A percentile compares a stretch with the other conserved stretches of the same genome.
phyloP scores from a whole-genome alignment of 2,888 invertebrate genomes.

The Amblyjoppa proteus region DNA sequence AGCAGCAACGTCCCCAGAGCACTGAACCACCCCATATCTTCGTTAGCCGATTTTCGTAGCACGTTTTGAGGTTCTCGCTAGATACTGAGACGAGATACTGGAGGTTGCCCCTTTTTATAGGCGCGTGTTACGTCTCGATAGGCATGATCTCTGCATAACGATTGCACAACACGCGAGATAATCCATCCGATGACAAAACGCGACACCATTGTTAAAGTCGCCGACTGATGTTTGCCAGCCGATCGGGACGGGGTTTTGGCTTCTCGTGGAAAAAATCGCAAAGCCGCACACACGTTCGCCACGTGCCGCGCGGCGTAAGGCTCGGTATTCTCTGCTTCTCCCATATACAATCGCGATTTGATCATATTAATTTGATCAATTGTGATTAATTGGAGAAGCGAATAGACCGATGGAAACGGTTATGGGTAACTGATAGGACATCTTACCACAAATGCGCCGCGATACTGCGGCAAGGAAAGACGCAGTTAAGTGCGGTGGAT shows the following conservation, averaged over 20 bases:
- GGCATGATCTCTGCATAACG: conserved; percentile 49
- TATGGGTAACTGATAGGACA: too few species aligned
- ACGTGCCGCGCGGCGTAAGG: background rate
- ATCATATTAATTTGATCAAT: conserved; percentile 15
- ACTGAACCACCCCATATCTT: conserved; percentile 72
- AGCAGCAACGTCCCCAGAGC: conserved; percentile 73
- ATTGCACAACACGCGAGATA: conserved; percentile 63
- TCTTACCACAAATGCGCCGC: conserved; percentile 46
- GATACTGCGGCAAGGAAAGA: conserved; percentile 29
- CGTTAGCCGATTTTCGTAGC: conserved; percentile 14
- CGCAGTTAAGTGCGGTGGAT: conserved; percentile 33
- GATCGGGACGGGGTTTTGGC: conserved; percentile 56
- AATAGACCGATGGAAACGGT: conserved; percentile 40
- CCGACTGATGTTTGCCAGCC: conserved; percentile 36
- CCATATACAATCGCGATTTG: conserved; percentile 16
- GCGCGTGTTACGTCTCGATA: conserved; percentile 53
- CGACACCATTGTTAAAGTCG: conserved; percentile 55
- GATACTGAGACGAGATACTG: conserved; percentile 54
- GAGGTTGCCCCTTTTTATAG: conserved; percentile 69
- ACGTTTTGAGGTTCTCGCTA: conserved; percentile 44
- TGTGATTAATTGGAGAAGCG: conserved; percentile 37
- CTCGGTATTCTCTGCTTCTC: conserved; percentile 35
- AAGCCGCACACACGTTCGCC: background rate
- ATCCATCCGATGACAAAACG: conserved; percentile 54
- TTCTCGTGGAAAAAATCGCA: conserved; percentile 62